These are phyloP conservation scores for Thecocarcelia acutangulata DNA, from an alignment of 2,888 invertebrate genomes.

Conservation along the genomic window DNA sequence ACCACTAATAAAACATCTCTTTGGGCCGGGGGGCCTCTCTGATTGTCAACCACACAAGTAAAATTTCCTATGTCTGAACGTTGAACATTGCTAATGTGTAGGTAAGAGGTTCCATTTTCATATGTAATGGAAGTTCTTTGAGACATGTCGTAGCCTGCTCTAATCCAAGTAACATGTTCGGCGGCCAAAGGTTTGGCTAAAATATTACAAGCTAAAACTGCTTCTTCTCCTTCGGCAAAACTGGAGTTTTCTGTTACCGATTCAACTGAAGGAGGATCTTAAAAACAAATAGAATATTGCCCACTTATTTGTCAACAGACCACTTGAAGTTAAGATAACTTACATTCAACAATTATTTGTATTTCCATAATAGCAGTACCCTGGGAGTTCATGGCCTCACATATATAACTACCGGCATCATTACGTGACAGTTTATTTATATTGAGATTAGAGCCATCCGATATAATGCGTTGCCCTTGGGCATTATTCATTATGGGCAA, in stretches of 20 bases:
- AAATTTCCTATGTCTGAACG: slow-evolving; percentile 78
- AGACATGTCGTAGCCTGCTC: slow-evolving; percentile 77
- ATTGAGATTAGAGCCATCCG: slow-evolving; percentile 77
- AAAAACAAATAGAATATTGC: slow-evolving; percentile 23
- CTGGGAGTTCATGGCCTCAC: slow-evolving; percentile 79
- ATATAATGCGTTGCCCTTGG: slow-evolving; percentile 76
- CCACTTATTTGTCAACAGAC: background rate
- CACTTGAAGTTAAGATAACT: slow-evolving; percentile 68
- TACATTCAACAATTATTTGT: slow-evolving; percentile 78
- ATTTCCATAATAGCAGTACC: slow-evolving; percentile 78
- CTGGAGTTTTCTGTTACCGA: slow-evolving; percentile 77
- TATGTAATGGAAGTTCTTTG: slow-evolving; percentile 76
- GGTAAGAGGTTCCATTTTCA: slow-evolving; percentile 76
- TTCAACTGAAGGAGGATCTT: slow-evolving; percentile 77
- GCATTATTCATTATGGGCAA: slow-evolving; percentile 77
- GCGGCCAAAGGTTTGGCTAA: slow-evolving; percentile 77
- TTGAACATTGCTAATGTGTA: slow-evolving; percentile 78
- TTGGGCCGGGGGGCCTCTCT: slow-evolving; percentile 75
- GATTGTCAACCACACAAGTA: slow-evolving; percentile 78
- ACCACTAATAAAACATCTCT: slow-evolving; percentile 77
- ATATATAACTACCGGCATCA: slow-evolving; percentile 78
- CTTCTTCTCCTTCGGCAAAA: slow-evolving; percentile 77
- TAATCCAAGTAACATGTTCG: slow-evolving; percentile 77
- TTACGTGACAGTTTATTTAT: slow-evolving; percentile 77
- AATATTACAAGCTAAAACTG: slow-evolving; percentile 77